phyloP scores from a whole-genome alignment of 1,140 invertebrate genomes.

The Drosophila baimaii region DNA sequence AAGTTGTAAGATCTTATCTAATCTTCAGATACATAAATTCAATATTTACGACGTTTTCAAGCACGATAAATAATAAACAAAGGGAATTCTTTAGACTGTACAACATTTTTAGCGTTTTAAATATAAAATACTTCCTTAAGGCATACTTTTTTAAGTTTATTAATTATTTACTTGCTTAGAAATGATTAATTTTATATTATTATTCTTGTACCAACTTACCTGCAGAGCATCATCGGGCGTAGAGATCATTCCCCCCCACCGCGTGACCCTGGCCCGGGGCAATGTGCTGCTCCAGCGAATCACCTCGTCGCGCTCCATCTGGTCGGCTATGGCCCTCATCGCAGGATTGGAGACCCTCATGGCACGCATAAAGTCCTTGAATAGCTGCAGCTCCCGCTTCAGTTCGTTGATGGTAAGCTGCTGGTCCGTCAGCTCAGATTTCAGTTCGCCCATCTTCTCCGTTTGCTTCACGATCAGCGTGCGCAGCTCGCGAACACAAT shows the following conservation, averaged over 20 bases:
- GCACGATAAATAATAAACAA: no score
- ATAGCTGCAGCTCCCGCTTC: constrained; percentile 92
- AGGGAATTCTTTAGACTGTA: not conserved
- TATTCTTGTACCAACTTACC: constrained; percentile 86
- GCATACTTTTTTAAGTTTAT: not conserved
- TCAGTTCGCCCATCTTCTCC: constrained; percentile 92
- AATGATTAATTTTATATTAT: no score
- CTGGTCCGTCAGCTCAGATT: constrained; percentile 93
- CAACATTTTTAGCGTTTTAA: not conserved
- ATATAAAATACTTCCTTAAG: not conserved
- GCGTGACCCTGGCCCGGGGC: constrained; percentile 93
- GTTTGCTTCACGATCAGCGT: constrained; percentile 93
- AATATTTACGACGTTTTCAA: not conserved
- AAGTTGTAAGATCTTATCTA: not conserved
- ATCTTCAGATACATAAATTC: not conserved
- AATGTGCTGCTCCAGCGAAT: constrained; percentile 95
- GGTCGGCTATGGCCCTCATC: constrained; percentile 94
- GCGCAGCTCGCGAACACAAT: constrained; percentile 95
- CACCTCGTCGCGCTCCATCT: constrained; percentile 96
- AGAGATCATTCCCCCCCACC: constrained; percentile 95
- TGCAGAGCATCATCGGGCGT: constrained; percentile 97
- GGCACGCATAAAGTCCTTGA: constrained; percentile 95
- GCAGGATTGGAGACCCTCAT: constrained; percentile 95
- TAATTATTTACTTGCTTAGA: not conserved
- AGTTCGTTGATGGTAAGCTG: constrained; percentile 94